These are phyloP conservation scores for Acanthoscelides obtectus DNA, from an alignment of 2,888 invertebrate species.

Conservation along the genomic window DNA sequence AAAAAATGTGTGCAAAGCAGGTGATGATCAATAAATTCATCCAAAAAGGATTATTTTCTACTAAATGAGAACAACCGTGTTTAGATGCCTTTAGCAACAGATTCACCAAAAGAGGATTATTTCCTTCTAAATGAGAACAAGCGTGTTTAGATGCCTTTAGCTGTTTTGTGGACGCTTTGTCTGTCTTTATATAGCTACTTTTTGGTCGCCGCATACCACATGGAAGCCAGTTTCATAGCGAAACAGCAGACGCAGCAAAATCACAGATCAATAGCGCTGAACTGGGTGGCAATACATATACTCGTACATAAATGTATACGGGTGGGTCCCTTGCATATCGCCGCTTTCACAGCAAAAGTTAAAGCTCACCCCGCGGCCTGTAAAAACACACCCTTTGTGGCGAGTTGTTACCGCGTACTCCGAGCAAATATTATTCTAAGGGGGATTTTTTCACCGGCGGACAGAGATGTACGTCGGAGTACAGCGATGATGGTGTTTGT, in stretches of 20 bases:
- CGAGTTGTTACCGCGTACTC: conserved; percentile 42
- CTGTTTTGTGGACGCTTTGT: too few relatives aligned
- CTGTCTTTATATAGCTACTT: too few relatives aligned
- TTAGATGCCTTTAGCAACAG: too few relatives aligned
- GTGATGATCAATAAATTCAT: too few relatives aligned
- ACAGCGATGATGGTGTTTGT: not conserved
- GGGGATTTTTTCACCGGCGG: conserved; percentile 31
- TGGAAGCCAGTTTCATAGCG: too few relatives aligned
- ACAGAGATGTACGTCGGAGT: conserved; percentile 6
- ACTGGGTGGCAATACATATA: not conserved
- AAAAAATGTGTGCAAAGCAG: too few relatives aligned
- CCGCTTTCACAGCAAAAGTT: conserved; percentile 25
- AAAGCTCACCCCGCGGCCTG: conserved; percentile 35
- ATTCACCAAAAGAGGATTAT: too few relatives aligned
- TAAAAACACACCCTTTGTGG: conserved; percentile 43
- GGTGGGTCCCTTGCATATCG: not conserved
- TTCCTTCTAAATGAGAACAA: too few relatives aligned
- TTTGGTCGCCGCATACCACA: not conserved
- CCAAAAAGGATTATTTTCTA: too few relatives aligned
- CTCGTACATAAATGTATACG: not conserved
- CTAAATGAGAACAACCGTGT: too few relatives aligned
- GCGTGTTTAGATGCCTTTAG: too few relatives aligned
- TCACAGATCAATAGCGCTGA: conserved; percentile 22
- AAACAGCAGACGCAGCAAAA: conserved; percentile 6
- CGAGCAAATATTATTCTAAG: conserved; percentile 42